Conservation (phyloP, 64 coral and sea anemone genomes). For the Montipora foliosa region DNA sequence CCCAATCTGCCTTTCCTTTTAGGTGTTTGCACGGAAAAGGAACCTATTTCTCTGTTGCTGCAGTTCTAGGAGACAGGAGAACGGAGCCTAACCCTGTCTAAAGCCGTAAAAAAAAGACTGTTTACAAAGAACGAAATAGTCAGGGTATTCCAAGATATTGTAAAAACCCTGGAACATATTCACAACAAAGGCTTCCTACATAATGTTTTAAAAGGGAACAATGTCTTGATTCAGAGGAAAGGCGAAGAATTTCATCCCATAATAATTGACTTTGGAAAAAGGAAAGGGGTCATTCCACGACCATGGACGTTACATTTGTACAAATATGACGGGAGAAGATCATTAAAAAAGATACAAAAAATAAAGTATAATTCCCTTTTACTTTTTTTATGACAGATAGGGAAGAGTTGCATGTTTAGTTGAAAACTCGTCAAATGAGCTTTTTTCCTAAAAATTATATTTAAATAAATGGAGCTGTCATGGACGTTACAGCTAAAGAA, state of each 20-base stretch:
- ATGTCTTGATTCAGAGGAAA: neutral
- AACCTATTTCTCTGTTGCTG: neutral
- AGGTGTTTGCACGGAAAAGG: neutral
- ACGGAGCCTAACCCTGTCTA: neutral
- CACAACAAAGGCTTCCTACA: conserved; percentile 20
- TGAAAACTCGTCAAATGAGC: too few species aligned
- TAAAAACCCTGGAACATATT: conserved; percentile 14
- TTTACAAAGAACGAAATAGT: neutral
- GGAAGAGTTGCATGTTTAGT: too few species aligned
- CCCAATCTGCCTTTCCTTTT: neutral
- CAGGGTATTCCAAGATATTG: neutral
- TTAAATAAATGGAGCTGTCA: too few species aligned
- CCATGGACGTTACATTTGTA: too few species aligned
- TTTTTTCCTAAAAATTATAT: too few species aligned
- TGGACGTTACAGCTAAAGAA: too few species aligned
- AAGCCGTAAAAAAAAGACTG: neutral
- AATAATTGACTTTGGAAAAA: neutral
- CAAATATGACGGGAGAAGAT: too few species aligned
- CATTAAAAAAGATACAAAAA: too few species aligned
- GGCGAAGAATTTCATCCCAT: neutral
- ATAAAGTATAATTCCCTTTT: too few species aligned
- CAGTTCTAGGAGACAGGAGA: neutral
- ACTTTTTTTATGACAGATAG: too few species aligned
- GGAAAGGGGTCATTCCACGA: too few species aligned
- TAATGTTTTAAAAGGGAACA: conserved; percentile 53